A percentile compares a stretch with the other conserved stretches of the same genome.
These are phyloP conservation scores for Nesoenas mayeri DNA, from an alignment of 2,113 vertebrate species.

Conservation along the genomic window DNA sequence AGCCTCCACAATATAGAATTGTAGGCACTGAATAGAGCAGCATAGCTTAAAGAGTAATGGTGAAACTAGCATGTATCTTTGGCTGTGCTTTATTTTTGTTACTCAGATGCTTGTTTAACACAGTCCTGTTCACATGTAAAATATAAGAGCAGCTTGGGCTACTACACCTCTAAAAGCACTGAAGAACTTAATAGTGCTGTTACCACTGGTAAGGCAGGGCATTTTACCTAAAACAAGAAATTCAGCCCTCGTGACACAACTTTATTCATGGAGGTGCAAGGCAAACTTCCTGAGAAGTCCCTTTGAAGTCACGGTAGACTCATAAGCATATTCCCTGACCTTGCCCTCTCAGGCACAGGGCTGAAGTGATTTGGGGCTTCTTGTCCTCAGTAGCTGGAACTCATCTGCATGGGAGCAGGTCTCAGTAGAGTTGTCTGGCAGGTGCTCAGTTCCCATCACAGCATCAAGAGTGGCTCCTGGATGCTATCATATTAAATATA, in stretches of 20 bases:
- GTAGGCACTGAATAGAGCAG: not conserved
- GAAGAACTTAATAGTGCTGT: not conserved
- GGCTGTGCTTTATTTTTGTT: not conserved
- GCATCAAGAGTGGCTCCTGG: not conserved
- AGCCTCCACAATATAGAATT: rapidly evolving
- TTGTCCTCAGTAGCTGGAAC: rapidly evolving
- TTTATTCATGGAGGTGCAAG: not conserved
- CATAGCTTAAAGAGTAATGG: rapidly evolving
- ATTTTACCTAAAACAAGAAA: not conserved
- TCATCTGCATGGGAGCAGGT: not conserved
- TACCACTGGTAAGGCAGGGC: not conserved
- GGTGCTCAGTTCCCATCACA: not conserved
- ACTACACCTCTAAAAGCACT: not conserved
- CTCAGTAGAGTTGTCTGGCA: rapidly evolving
- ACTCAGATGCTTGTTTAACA: not conserved
- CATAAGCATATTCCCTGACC: rapidly evolving
- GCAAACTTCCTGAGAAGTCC: not conserved
- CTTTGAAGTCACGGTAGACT: rapidly evolving
- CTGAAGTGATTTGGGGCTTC: not conserved
- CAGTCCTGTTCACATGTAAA: rapidly evolving
- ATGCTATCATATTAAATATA: rapidly evolving
- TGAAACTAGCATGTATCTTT: not conserved
- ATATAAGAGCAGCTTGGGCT: not conserved
- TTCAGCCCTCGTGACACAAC: not conserved
- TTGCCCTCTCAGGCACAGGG: no score